Conservation (phyloP, 2,113 vertebrate genomes). For the Forbesichthys papilliferus region DNA sequence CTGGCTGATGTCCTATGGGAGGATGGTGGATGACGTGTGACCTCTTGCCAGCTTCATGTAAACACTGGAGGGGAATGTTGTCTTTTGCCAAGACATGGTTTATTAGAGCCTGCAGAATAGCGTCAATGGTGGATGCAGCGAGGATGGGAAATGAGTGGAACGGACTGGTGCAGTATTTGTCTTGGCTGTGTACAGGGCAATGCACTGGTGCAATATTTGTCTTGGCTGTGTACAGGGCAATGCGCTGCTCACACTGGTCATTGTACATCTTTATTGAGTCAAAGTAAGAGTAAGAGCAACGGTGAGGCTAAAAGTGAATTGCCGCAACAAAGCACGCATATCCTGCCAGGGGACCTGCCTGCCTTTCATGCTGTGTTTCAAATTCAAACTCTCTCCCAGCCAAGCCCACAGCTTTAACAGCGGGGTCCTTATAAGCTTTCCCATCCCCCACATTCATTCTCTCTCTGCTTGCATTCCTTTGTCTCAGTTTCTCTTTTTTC, state of each 20-base stretch:
- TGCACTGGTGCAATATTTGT: conserved; percentile 13
- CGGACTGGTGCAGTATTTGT: conserved; percentile 24
- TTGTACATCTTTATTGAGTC: conserved; percentile 21
- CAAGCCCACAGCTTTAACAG: conserved; percentile 21
- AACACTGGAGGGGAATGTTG: conserved; percentile 30
- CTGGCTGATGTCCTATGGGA: conserved; percentile 8
- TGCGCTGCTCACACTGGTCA: conserved; percentile 21
- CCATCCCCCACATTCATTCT: conserved; percentile 26
- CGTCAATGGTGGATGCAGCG: not conserved
- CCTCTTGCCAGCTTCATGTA: conserved; percentile 32
- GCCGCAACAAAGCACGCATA: conserved; percentile 40
- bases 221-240: not conserved
- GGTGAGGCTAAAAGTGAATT: conserved; percentile 47
- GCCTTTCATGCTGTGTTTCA: conserved; percentile 38
- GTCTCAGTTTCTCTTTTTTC: conserved; percentile 20
- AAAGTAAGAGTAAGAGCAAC: conserved; percentile 17
- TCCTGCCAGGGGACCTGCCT: conserved; percentile 31
- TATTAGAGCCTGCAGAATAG: conserved; percentile 21
- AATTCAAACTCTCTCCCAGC: conserved; percentile 37
- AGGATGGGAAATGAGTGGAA: conserved; percentile 21
- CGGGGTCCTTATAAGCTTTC: conserved; percentile 31
- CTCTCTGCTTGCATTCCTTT: conserved; percentile 7
- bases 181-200: not conserved
- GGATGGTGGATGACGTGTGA: conserved; percentile 33
- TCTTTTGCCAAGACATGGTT: not conserved